Percentiles rank a stretch among this genome's conserved stretches.
Conservation (phyloP, 2,888 invertebrate genomes). For the Nomada fucata region DNA sequence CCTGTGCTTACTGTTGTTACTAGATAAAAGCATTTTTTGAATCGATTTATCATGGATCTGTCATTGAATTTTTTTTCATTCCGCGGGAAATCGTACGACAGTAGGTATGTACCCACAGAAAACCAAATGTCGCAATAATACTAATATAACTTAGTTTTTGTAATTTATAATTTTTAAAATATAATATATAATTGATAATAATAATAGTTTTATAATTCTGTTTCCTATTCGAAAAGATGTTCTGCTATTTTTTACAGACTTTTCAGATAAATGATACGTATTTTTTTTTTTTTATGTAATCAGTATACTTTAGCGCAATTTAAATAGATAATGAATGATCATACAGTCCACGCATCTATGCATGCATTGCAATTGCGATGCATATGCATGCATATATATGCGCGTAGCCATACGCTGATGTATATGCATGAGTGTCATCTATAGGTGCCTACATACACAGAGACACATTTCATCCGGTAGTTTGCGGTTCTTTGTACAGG, state of each 20-base stretch:
- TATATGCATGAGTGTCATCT: neutral
- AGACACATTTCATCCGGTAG: neutral
- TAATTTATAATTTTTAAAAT: neutral
- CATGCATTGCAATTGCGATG: too few species aligned
- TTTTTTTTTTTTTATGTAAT: neutral
- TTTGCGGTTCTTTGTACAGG: conserved; percentile 7
- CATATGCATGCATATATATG: too few species aligned
- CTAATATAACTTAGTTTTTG: neutral
- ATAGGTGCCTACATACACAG: neutral
- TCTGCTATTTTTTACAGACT: too few species aligned
- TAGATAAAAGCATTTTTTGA: conserved; percentile 30
- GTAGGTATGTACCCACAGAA: neutral
- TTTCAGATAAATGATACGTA: neutral
- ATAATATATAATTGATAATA: too few species aligned
- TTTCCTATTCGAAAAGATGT: neutral
- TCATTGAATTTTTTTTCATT: conserved; percentile 11
- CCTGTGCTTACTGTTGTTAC: conserved; percentile 24
- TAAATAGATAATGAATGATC: neutral
- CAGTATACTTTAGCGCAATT: neutral
- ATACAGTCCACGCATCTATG: too few species aligned
- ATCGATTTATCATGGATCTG: conserved; percentile 9
- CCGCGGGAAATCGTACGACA: neutral
- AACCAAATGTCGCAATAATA: neutral
- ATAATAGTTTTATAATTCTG: neutral
- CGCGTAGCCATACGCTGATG: too few species aligned